Conservation (phyloP, 2,113 vertebrate species). For the Gavia stellata region DNA sequence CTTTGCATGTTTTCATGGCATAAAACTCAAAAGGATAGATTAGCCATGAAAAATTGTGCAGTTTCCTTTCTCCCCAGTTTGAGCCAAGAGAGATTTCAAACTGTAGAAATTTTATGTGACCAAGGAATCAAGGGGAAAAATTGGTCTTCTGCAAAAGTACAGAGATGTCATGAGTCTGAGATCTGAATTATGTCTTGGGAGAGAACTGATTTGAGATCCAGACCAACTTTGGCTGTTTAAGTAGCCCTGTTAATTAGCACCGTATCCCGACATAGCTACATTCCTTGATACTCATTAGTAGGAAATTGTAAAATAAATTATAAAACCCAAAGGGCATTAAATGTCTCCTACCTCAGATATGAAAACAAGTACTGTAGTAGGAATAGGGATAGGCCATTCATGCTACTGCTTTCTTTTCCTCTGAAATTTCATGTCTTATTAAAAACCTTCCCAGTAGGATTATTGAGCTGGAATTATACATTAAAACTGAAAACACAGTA, state of each 20-base stretch:
- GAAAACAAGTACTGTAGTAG: not conserved
- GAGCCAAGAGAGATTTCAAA: not conserved
- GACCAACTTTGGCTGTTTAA: not conserved
- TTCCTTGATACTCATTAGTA: constrained; percentile 36
- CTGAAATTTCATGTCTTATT: constrained; percentile 44
- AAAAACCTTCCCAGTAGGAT: constrained; percentile 47
- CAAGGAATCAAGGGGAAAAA: not conserved
- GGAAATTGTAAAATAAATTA: constrained; percentile 42
- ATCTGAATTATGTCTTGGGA: not conserved
- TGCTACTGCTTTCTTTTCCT: constrained; percentile 20
- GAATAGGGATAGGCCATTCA: not conserved
- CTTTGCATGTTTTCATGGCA: not conserved
- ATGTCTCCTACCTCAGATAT: not conserved
- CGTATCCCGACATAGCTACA: not conserved
- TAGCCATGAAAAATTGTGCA: not conserved
- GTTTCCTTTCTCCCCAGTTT: not conserved
- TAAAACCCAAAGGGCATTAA: constrained; percentile 5
- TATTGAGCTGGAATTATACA: constrained; percentile 5
- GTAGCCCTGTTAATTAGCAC: constrained; percentile 12
- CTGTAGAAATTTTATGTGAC: not conserved
- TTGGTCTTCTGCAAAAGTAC: not conserved
- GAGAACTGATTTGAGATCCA: not conserved
- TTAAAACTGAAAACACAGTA: constrained; percentile 25
- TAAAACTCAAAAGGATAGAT: not conserved
- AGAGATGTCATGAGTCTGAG: not conserved